Percentiles rank a stretch among this genome's conserved stretches.
Evolutionary conservation across 2,113 vertebrate species (phyloP).

Genomic region (Motacilla tschutschensis): DNA sequence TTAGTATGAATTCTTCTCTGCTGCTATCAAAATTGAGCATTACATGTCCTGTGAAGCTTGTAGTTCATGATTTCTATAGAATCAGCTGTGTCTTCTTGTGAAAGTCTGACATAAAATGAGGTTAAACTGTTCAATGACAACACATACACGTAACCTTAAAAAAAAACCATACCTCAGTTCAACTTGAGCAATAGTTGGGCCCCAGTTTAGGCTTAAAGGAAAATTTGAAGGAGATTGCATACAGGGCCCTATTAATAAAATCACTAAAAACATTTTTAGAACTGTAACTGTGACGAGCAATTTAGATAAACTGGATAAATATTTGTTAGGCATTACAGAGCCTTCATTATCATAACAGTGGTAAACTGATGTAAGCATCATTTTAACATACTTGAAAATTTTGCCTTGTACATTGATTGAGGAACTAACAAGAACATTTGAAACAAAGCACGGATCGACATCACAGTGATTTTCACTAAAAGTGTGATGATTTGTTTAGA

Average conservation of each 20-base stretch:
- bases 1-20: not conserved
- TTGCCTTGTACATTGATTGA: constrained; percentile 29
- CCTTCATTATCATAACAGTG: not conserved
- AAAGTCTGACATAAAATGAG: not conserved
- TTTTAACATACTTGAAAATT: constrained; percentile 39
- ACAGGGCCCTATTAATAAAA: not conserved
- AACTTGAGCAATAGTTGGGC: not conserved
- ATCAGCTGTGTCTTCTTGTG: not conserved
- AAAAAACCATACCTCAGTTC: not conserved
- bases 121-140: not conserved
- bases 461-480: constrained; percentile 32
- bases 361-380: not conserved
- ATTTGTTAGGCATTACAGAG: not conserved
- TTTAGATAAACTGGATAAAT: constrained; percentile 31
- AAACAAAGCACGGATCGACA: constrained; percentile 31
- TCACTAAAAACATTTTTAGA: not conserved
- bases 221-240: not conserved
- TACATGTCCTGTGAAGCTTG: not conserved
- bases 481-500: constrained; percentile 44
- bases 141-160: not conserved
- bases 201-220: not conserved
- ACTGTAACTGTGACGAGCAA: not conserved
- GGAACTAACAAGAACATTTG: constrained; percentile 24
- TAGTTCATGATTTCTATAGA: not conserved
- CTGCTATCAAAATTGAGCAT: not conserved